Conservation (phyloP, 2,797 vertebrate genomes). For the Acridotheres tristis region DNA sequence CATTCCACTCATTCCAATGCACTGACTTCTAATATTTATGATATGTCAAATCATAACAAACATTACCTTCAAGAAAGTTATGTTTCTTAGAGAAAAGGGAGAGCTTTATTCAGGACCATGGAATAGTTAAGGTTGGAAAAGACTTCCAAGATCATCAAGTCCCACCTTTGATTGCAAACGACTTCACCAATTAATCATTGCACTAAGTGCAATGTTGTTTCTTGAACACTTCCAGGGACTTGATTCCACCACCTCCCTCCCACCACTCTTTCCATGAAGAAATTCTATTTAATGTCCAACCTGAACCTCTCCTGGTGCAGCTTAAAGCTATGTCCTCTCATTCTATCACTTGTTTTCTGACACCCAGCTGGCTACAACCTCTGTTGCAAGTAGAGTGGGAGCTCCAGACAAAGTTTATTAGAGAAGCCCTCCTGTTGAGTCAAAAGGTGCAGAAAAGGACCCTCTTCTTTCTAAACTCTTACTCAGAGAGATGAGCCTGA, state of each 20-base stretch:
- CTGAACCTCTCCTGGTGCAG: neutral
- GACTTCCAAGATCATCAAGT: neutral
- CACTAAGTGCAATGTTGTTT: fast-evolving
- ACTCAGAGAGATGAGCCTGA: neutral
- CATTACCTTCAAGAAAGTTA: neutral
- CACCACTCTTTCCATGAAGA: neutral
- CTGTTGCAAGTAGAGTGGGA: fast-evolving
- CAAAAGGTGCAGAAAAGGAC: fast-evolving
- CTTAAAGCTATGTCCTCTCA: neutral
- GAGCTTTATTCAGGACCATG: neutral
- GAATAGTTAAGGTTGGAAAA: neutral
- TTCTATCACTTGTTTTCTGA: neutral
- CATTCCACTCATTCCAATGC: neutral
- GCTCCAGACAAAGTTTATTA: neutral
- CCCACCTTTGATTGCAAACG: neutral
- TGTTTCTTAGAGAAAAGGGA: neutral
- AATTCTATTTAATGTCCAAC: neutral
- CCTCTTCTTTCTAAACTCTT: neutral
- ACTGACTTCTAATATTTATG: neutral
- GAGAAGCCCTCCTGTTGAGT: neutral
- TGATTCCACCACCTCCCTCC: neutral
- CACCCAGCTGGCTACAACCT: neutral
- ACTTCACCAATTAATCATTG: neutral
- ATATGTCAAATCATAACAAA: neutral
- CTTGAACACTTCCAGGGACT: neutral